Evolutionary conservation across 1,140 invertebrate genomes (phyloP).

Genomic region (Bombus superbus): DNA sequence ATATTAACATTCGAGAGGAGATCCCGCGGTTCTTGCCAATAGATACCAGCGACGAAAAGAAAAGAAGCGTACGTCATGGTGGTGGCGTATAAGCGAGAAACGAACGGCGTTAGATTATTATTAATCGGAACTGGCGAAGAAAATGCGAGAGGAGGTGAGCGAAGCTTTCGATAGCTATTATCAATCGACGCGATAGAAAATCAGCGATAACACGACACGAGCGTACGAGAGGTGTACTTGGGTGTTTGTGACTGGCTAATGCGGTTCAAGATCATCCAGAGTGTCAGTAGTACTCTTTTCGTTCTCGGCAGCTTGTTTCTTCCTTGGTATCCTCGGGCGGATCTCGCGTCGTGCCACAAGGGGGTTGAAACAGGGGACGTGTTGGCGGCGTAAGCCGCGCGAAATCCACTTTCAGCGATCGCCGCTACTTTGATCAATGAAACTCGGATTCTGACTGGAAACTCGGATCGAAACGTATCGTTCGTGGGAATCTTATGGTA

Average conservation of each 20-base stretch:
- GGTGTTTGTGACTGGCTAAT: conserved; percentile 29
- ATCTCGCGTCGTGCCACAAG: background rate
- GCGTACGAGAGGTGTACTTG: conserved; percentile 38
- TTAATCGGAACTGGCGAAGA: conserved; percentile 14
- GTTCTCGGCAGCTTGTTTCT: background rate
- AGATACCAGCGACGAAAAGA: background rate
- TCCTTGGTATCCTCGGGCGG: background rate
- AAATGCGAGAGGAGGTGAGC: conserved; percentile 31
- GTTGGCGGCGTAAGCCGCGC: background rate
- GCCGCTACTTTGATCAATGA: background rate
- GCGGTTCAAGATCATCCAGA: conserved; percentile 38
- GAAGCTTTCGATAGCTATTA: conserved; percentile 66
- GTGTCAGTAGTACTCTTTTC: conserved; percentile 51
- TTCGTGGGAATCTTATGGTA: background rate
- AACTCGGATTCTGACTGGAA: background rate
- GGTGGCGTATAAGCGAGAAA: background rate
- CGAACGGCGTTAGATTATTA: background rate
- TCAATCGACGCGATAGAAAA: conserved; percentile 70
- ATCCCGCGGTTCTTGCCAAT: background rate
- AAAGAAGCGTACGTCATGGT: background rate
- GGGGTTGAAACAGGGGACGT: background rate
- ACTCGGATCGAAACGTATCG: background rate
- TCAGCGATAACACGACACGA: conserved; percentile 67
- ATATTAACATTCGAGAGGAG: background rate
- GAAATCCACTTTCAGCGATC: background rate